Conservation (phyloP, 2,888 invertebrate species). For the Ectropis crepuscularia region DNA sequence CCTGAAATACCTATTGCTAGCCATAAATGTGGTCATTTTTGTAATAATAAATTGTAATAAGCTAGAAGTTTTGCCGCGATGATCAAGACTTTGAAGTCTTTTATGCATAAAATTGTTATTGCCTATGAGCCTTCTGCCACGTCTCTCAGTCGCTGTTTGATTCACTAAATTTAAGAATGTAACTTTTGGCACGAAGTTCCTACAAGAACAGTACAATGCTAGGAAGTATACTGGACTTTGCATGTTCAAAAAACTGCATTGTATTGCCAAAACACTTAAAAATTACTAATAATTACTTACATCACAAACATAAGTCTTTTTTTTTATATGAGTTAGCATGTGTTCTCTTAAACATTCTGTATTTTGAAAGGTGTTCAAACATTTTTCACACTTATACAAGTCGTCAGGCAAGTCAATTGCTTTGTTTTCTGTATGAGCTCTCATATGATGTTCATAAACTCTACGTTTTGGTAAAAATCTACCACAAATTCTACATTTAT, state of each 20-base stretch:
- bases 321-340: slow-evolving; percentile 47
- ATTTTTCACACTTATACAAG: slow-evolving; percentile 68
- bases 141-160: no score
- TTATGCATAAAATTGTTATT: no score
- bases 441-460: slow-evolving; percentile 65
- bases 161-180: no score
- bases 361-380: slow-evolving; percentile 59
- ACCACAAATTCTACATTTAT: slow-evolving; percentile 65
- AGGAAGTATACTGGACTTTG: no score
- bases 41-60: no score
- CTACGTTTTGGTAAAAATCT: slow-evolving; percentile 62
- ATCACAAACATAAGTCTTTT: slow-evolving; percentile 74
- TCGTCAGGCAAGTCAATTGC: slow-evolving; percentile 56
- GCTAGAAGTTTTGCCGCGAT: no score
- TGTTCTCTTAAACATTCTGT: slow-evolving; percentile 60
- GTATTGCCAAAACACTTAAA: not conserved
- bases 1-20: no score
- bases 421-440: slow-evolving; percentile 61
- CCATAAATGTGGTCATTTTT: no score
- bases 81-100: no score
- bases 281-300: slow-evolving; percentile 53
- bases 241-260: not conserved
- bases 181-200: no score
- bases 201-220: no score
- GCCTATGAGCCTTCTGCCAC: no score